These are phyloP conservation scores for Tringa solitaria DNA, from an alignment of 2,113 vertebrate species.

Conservation along the genomic window DNA sequence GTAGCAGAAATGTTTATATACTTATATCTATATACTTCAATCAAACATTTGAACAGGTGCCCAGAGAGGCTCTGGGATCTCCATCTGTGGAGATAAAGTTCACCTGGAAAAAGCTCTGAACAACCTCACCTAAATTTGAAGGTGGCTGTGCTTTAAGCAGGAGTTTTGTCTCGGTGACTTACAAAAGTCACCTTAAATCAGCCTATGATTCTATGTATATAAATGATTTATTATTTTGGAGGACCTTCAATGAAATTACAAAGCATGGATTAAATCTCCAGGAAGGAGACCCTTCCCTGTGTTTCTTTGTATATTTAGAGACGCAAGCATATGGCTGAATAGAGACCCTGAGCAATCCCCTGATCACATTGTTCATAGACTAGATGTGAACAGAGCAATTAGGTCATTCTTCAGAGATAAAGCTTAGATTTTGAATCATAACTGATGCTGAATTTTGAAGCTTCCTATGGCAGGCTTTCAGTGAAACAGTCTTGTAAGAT, in stretches of 20 bases:
- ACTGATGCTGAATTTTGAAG: background rate
- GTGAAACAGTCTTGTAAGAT: background rate
- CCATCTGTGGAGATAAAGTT: background rate
- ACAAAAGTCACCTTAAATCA: background rate
- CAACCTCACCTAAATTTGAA: background rate
- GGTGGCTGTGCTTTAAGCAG: background rate
- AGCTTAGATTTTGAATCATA: background rate
- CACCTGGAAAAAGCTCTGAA: background rate
- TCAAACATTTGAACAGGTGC: background rate
- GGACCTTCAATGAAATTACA: background rate
- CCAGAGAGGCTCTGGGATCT: background rate
- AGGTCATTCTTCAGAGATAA: background rate
- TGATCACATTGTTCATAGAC: background rate
- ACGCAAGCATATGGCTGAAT: background rate
- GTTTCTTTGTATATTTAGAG: background rate
- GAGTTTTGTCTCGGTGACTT: background rate
- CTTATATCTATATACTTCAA: background rate
- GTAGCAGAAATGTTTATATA: background rate
- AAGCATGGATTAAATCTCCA: background rate
- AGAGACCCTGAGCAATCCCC: background rate
- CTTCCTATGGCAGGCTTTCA: background rate
- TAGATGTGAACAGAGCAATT: background rate
- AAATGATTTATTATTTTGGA: background rate
- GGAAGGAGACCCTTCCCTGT: background rate
- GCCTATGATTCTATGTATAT: background rate